Base-by-base conservation (phyloP, 2,113 vertebrate genomes). In the Nerophis lumbriciformis region DNA sequence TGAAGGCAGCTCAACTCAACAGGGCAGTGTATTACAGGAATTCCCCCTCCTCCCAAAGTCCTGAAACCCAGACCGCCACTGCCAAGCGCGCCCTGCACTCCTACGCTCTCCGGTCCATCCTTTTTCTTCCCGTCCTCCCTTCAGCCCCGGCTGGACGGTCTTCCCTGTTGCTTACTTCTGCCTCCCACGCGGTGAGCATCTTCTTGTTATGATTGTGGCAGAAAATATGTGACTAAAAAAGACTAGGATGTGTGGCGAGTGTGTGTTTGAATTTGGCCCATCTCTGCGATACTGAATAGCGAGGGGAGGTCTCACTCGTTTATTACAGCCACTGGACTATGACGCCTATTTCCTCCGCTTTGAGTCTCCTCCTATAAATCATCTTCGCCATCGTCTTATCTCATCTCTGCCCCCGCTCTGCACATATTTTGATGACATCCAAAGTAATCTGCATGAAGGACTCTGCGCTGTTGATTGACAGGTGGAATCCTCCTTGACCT, bases 251-350 rank as follows among this genome's bases (percentile, higher is more conserved):
- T 48, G 49, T 28, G 14, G 28, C 5, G 36, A 63, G 55, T 71
- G 54, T 49, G 13, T 53, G 37, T 56, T 63, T 59, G 67, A 37
- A 45, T 59, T 28, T 54, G 49, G 66, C 42, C 55, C 56, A 62
- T 66, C 65, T 69, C 75, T 85, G 82, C 78, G 77, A 86, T 75
- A 68, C 62, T 15, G 61, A 56, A 42, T 39, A 50, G 59, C 55
- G 64, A 56, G 55, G 45, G 61, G 74, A 62, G 81, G 75, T 66
- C 68, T 71, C 42, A 7, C 79, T 83, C 52, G 37, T 86, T 85
- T 78, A 85, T 81, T 87, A 80, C 66, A 82, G 66, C 72, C 88
- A 81, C 74, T 84, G 79, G 76, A 83, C 86, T 85, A 80, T 85
- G 81, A 84, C 70, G 71, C 72, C 71, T 76, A 88, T 86, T 85